Percentiles rank a stretch among this genome's conserved stretches.
Evolutionary conservation across 1,140 invertebrate species (phyloP).

Genomic region (Cyrtorhinus lividipennis): DNA sequence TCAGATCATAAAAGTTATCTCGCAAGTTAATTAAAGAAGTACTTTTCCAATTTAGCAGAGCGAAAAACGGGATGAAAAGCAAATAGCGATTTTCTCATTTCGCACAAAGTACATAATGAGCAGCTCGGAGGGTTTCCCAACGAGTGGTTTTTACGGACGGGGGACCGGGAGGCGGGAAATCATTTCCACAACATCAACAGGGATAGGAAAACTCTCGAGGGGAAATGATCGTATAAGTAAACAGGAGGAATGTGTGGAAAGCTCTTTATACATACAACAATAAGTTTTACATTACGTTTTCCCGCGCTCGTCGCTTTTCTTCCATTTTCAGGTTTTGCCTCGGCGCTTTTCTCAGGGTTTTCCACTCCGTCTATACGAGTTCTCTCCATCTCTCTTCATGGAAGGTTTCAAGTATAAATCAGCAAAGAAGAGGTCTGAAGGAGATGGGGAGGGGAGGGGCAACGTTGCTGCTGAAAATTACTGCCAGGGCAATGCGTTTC

Average conservation of each 20-base stretch:
- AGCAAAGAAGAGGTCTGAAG: background rate
- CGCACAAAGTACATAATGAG: background rate
- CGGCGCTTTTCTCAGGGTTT: background rate
- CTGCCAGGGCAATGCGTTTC: slow-evolving; percentile 16
- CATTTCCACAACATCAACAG: background rate
- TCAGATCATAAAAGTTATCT: too few species aligned
- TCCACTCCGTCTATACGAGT: too few species aligned
- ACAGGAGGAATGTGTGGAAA: slow-evolving; percentile 3
- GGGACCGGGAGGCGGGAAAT: background rate
- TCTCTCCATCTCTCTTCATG: background rate
- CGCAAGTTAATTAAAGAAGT: too few species aligned
- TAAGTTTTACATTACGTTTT: slow-evolving; percentile 2
- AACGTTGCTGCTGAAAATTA: background rate
- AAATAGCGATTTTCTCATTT: background rate
- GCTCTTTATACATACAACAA: slow-evolving; percentile 11
- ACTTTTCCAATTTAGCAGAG: too few species aligned
- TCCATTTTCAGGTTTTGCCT: background rate
- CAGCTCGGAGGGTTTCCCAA: background rate
- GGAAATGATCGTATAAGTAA: slow-evolving; percentile 11
- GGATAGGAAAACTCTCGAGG: background rate
- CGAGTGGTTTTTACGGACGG: background rate
- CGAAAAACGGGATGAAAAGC: slow-evolving; percentile 6
- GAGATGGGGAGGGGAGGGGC: background rate
- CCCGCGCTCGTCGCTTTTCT: background rate
- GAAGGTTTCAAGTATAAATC: slow-evolving; percentile 11